A percentile compares a stretch with the other conserved stretches of the same genome.
Conservation (phyloP, 2,888 invertebrate species). For the Nemapogon koenigi region DNA sequence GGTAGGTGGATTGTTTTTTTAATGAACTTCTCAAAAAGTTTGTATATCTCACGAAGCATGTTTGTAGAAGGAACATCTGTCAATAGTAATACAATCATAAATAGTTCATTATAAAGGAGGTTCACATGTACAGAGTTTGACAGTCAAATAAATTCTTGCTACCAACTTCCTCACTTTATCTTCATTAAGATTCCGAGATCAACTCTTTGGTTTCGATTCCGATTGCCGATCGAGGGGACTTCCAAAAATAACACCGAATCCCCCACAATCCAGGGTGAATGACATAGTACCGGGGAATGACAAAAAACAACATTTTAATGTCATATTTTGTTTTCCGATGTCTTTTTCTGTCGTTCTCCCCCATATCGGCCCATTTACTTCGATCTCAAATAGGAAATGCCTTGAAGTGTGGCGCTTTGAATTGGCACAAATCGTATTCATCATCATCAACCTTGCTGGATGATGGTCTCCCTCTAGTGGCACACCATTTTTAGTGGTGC, state of each 20-base stretch:
- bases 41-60: no score
- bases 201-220: constrained; percentile 7
- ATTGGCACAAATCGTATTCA: constrained; percentile 1
- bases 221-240: constrained; percentile 6
- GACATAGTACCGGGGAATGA: constrained; percentile 15
- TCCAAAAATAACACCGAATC: constrained; percentile 11
- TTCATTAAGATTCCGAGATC: constrained; percentile 9
- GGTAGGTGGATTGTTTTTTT: no score
- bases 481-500: no score
- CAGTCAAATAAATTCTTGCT: constrained; percentile 8
- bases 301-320: constrained; percentile 34
- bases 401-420: constrained; percentile 6
- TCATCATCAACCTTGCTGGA: no score
- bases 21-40: no score
- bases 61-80: no score
- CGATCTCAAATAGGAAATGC: constrained; percentile 18
- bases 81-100: no score
- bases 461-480: no score
- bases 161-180: constrained; percentile 8
- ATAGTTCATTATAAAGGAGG: no score
- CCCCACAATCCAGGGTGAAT: constrained; percentile 17
- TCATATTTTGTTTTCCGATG: constrained; percentile 37
- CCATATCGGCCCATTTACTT: constrained; percentile 17
- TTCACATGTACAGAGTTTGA: no score
- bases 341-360: constrained; percentile 30